Conservation (phyloP, 2,888 invertebrate species). For the Heliconius charithonia region DNA sequence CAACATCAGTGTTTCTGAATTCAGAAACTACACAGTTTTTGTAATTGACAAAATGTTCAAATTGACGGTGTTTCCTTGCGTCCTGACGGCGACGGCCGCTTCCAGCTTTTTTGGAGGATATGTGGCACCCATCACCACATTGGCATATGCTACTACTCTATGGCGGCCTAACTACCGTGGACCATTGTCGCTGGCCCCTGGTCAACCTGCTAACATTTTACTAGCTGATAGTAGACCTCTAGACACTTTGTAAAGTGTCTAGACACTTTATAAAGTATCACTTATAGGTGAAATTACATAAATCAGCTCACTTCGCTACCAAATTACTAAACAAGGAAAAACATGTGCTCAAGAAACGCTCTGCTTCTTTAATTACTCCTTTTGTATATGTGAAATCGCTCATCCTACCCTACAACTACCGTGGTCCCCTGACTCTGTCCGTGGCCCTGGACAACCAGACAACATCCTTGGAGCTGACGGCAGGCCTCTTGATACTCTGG, state of each 20-base stretch:
- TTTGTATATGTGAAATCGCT: too few relatives aligned
- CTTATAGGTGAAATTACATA: slow-evolving; percentile 77
- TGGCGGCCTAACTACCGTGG: slow-evolving; percentile 52
- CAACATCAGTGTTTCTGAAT: slow-evolving; percentile 71
- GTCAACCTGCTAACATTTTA: slow-evolving; percentile 75
- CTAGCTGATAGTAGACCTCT: slow-evolving; percentile 76
- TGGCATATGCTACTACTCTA: slow-evolving; percentile 58
- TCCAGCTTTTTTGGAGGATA: slow-evolving; percentile 79
- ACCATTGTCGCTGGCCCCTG: slow-evolving; percentile 75
- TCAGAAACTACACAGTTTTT: slow-evolving; percentile 77
- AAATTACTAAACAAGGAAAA: slow-evolving; percentile 55
- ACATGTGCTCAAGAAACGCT: slow-evolving; percentile 59
- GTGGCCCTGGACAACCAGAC: slow-evolving; percentile 77
- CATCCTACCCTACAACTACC: slow-evolving; percentile 29
- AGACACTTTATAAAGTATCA: too few relatives aligned
- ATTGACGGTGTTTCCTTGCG: slow-evolving; percentile 86
- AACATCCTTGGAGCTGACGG: slow-evolving; percentile 74
- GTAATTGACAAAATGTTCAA: slow-evolving; percentile 73
- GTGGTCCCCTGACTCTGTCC: slow-evolving; percentile 73
- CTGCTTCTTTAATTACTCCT: slow-evolving; percentile 54
- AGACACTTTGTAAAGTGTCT: too few relatives aligned
- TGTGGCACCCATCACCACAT: slow-evolving; percentile 64
- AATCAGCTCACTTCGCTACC: slow-evolving; percentile 71
- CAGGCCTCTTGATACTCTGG: slow-evolving; percentile 75
- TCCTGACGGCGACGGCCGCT: slow-evolving; percentile 83